Percentiles rank a stretch among this genome's conserved stretches.
Conservation (phyloP, 2,797 vertebrate genomes). For the Babyrousa celebensis region DNA sequence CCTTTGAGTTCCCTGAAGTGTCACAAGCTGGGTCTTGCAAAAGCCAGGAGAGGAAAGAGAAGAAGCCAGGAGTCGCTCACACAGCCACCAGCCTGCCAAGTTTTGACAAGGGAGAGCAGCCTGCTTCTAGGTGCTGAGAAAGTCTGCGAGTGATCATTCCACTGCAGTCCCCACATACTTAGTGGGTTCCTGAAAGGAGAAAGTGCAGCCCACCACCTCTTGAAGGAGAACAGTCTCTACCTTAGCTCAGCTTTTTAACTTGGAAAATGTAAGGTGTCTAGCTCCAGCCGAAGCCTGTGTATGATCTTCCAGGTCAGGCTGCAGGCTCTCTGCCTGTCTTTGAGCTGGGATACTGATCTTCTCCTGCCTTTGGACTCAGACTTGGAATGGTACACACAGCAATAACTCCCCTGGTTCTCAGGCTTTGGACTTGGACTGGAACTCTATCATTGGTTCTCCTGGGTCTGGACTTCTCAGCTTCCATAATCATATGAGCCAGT, state of each 20-base stretch:
- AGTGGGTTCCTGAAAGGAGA: neutral
- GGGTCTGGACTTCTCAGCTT: neutral
- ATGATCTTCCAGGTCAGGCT: neutral
- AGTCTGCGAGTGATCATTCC: neutral
- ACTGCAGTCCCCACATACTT: neutral
- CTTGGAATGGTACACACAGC: neutral
- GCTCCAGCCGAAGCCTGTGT: neutral
- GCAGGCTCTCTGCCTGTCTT: neutral
- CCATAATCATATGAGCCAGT: neutral
- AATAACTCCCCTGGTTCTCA: neutral
- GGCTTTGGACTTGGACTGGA: neutral
- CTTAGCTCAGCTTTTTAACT: neutral
- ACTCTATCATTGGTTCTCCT: neutral
- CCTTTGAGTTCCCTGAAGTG: neutral
- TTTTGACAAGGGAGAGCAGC: neutral
- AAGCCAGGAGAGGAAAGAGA: neutral
- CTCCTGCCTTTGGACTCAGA: neutral
- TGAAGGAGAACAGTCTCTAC: neutral
- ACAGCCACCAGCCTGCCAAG: accelerated
- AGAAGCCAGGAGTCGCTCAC: neutral
- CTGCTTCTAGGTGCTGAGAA: neutral
- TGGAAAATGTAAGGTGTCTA: neutral
- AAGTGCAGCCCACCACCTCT: neutral
- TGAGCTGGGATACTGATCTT: neutral
- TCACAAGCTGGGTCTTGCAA: accelerated